Percentiles rank a stretch among this genome's conserved stretches.
Evolutionary conservation across 2,888 invertebrate species (phyloP).

Genomic region (Drosophila lutescens): DNA sequence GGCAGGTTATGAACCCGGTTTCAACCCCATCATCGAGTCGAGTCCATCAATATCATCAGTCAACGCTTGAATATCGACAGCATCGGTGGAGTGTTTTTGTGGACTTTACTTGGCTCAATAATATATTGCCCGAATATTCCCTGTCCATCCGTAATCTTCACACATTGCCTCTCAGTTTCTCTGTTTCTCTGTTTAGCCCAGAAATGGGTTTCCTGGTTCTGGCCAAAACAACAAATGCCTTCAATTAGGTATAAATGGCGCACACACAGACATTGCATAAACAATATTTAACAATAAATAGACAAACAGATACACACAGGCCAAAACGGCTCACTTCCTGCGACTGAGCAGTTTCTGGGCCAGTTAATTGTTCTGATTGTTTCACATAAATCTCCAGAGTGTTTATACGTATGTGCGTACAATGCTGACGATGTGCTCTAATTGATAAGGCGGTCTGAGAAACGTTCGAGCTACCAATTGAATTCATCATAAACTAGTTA

Average conservation of each 20-base stretch:
- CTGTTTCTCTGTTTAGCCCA: constrained; percentile 9
- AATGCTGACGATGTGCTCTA: constrained; percentile 53
- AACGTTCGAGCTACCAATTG: constrained; percentile 55
- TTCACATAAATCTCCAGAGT: constrained; percentile 65
- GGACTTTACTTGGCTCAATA: constrained; percentile 9
- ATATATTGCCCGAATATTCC: constrained; percentile 2
- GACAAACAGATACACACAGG: constrained; percentile 2
- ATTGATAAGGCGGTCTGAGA: constrained; percentile 63
- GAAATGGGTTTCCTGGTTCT: constrained; percentile 19
- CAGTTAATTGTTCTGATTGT: constrained; percentile 72
- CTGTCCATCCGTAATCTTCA: constrained; percentile 31
- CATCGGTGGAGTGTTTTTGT: constrained; percentile 9
- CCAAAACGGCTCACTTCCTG: constrained; percentile 28
- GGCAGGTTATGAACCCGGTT: constrained; percentile 37
- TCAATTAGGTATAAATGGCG: constrained; percentile 65
- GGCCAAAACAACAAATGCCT: constrained; percentile 59
- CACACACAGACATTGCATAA: constrained; percentile 58
- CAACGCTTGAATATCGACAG: constrained; percentile 19
- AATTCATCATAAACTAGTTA: constrained; percentile 63
- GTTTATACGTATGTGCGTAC: constrained; percentile 10
- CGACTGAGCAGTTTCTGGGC: constrained; percentile 23
- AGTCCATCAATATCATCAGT: constrained; percentile 25
- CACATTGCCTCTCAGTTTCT: constrained; percentile 33
- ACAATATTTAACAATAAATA: constrained; percentile 69
- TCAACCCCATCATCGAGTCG: constrained; percentile 13